phyloP scores from a whole-genome alignment of 2,888 invertebrate genomes.

The Brachypalpus laphriformis region DNA sequence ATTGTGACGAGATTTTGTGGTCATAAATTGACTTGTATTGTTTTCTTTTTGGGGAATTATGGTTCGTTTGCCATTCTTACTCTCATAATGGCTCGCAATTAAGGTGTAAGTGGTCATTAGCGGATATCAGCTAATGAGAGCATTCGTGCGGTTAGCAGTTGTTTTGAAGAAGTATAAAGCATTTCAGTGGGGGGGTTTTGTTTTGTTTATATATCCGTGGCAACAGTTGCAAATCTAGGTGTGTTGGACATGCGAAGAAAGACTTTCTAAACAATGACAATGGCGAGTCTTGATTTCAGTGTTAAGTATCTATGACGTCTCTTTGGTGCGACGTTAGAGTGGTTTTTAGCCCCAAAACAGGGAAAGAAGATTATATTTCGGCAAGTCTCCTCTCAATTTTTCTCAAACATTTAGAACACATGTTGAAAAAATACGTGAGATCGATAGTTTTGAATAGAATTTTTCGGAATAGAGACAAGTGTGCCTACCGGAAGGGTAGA shows the following conservation, averaged over 20 bases:
- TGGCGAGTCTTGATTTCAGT: too few species aligned
- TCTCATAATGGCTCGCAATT: conserved; percentile 2
- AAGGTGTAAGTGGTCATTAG: conserved; percentile 1
- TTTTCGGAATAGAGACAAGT: too few species aligned
- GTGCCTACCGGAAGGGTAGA: too few species aligned
- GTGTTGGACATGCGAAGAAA: neutral
- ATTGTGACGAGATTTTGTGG: conserved; percentile 1
- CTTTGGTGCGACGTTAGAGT: too few species aligned
- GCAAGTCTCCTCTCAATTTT: too few species aligned
- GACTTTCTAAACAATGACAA: too few species aligned
- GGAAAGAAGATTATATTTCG: too few species aligned
- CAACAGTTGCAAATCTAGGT: neutral
- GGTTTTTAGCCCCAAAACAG: too few species aligned
- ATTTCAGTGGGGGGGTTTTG: neutral
- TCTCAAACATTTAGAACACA: too few species aligned
- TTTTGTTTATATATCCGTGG: neutral
- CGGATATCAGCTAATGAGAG: neutral
- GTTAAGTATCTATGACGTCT: too few species aligned
- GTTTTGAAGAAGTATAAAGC: neutral
- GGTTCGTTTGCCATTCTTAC: neutral
- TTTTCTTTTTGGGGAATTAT: conserved; percentile 8
- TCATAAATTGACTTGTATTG: neutral
- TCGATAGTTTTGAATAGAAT: too few species aligned
- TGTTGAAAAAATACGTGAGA: too few species aligned
- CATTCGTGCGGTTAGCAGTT: neutral